A percentile compares a stretch with the other conserved stretches of the same genome.
These are phyloP conservation scores for Cynopterus brachyotis DNA, from an alignment of 2,113 vertebrate genomes.

Conservation along the genomic window DNA sequence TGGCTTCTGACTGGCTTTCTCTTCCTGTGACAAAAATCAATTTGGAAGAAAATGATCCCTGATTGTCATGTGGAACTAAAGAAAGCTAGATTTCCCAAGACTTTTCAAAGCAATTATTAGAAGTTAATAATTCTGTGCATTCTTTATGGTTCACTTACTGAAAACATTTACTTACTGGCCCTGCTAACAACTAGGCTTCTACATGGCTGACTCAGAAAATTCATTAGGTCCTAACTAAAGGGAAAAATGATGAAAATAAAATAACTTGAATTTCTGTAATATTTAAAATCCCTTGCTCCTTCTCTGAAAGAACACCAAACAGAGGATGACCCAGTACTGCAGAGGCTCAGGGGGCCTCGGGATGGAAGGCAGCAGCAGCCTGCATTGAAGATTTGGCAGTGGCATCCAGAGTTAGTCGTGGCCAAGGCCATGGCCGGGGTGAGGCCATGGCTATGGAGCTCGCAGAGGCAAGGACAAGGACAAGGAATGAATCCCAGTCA, in stretches of 20 bases:
- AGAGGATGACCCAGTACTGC: rapidly evolving
- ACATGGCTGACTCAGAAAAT: neutral
- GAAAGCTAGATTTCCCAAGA: neutral
- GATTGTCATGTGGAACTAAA: constrained; percentile 49
- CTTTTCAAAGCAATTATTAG: constrained; percentile 41
- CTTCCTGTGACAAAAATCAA: constrained; percentile 87
- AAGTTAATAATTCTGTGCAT: constrained; percentile 36
- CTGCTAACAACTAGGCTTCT: neutral
- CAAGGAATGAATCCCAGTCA: neutral
- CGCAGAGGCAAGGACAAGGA: neutral
- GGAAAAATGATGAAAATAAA: neutral
- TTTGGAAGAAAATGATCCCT: constrained; percentile 46
- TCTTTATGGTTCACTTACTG: constrained; percentile 1
- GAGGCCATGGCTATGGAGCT: no score
- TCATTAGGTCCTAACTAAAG: neutral
- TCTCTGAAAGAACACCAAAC: neutral
- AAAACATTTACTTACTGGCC: neutral
- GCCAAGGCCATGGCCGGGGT: neutral
- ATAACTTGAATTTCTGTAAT: constrained; percentile 22
- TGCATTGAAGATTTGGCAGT: neutral
- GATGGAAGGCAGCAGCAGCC: neutral
- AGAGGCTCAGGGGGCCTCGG: neutral
- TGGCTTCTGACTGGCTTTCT: constrained; percentile 91
- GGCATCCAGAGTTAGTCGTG: no score
- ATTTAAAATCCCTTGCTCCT: neutral